phyloP scores from a whole-genome alignment of 53 echinoderm and acorn worm genomes.

The Astropecten irregularis region DNA sequence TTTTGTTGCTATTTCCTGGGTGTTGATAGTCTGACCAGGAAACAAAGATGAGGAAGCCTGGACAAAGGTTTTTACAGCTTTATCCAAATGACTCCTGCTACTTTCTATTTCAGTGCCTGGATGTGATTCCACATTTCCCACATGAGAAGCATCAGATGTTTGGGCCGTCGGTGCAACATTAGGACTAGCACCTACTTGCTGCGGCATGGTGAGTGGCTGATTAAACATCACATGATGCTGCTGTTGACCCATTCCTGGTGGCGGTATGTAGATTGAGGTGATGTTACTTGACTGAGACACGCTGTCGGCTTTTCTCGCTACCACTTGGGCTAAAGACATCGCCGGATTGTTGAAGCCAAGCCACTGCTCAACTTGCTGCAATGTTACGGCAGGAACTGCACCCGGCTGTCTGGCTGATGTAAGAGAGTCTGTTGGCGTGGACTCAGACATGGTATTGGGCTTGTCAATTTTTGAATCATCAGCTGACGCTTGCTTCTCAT shows the following conservation, averaged over 20 bases:
- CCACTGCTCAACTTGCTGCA: slow-evolving; percentile 9
- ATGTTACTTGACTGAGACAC: slow-evolving; percentile 19
- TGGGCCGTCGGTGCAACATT: background rate
- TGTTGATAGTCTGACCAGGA: background rate
- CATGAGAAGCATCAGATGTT: slow-evolving; percentile 9
- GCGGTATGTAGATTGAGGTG: slow-evolving; percentile 39
- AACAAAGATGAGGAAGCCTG: background rate
- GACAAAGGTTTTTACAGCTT: background rate
- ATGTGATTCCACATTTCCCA: background rate
- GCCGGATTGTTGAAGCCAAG: slow-evolving; percentile 7
- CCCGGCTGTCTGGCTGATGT: background rate
- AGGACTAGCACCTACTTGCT: slow-evolving; percentile 2
- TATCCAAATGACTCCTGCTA: background rate
- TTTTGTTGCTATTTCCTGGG: background rate
- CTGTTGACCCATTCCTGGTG: background rate
- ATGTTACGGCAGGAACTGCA: background rate
- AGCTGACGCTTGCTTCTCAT: background rate
- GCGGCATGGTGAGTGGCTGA: background rate
- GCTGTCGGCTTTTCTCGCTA: background rate
- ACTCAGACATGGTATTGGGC: slow-evolving; percentile 7
- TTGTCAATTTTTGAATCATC: slow-evolving; percentile 11
- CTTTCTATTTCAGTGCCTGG: background rate
- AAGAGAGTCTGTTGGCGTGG: slow-evolving; percentile 28
- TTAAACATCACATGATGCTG: background rate
- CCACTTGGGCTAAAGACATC: background rate